These are phyloP conservation scores for Reinhardtius hippoglossoides DNA, from an alignment of 2,113 vertebrate genomes.

Conservation along the genomic window DNA sequence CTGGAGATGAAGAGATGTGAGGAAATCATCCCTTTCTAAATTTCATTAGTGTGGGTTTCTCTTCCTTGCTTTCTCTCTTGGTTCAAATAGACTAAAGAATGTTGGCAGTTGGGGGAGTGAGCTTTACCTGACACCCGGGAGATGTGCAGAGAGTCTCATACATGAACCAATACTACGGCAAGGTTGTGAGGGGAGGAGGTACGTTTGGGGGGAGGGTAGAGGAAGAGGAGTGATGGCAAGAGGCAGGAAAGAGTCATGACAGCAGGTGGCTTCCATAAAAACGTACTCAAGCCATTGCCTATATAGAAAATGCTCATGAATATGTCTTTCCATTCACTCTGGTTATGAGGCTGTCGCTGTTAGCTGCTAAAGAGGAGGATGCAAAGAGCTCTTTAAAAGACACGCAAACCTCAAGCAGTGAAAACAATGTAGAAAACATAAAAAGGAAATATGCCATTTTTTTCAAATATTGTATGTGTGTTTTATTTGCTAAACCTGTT, in stretches of 20 bases:
- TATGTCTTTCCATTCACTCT: not conserved
- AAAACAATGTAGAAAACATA: not conserved
- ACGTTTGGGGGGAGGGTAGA: not conserved
- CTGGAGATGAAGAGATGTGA: slow-evolving; percentile 12
- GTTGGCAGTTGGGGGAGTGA: not conserved
- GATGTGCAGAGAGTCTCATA: not conserved
- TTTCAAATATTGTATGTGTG: too few species aligned
- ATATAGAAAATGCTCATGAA: too few species aligned
- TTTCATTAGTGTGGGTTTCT: not conserved
- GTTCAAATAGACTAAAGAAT: not conserved
- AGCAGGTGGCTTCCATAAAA: not conserved
- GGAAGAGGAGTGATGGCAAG: not conserved
- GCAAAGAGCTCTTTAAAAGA: not conserved
- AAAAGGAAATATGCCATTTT: not conserved
- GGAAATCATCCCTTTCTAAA: slow-evolving; percentile 1
- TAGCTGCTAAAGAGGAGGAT: too few species aligned
- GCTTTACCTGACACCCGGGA: not conserved
- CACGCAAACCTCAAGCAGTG: not conserved
- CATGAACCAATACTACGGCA: slow-evolving; percentile 1
- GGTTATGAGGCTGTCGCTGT: too few species aligned
- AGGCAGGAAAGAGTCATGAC: not conserved
- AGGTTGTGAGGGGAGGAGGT: slow-evolving; percentile 20
- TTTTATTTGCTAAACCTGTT: not conserved
- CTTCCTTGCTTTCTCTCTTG: not conserved
- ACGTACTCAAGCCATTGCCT: too few species aligned